Conservation (phyloP, 2,797 vertebrate species). For the Tapera naevia region DNA sequence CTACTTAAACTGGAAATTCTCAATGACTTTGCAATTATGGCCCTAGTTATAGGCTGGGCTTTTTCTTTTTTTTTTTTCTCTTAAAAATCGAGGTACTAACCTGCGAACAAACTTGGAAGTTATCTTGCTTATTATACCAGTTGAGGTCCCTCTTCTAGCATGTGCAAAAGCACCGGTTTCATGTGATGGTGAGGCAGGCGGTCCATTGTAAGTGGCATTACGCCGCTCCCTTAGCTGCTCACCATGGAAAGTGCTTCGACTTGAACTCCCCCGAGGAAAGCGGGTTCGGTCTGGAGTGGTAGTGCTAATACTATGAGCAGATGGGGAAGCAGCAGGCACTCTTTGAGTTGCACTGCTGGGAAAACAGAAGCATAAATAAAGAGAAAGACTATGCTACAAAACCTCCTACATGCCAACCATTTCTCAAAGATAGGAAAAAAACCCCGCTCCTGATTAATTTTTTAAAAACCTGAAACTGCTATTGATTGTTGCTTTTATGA, state of each 20-base stretch:
- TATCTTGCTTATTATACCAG: constrained; percentile 97
- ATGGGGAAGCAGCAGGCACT: constrained; percentile 91
- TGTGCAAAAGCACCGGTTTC: constrained; percentile 91
- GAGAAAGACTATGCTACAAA: not conserved
- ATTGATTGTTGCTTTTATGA: not conserved
- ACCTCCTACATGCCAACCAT: not conserved
- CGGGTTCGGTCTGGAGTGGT: constrained; percentile 92
- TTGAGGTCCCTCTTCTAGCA: constrained; percentile 90
- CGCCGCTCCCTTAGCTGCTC: constrained; percentile 95
- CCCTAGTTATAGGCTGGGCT: not conserved
- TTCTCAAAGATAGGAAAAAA: not conserved
- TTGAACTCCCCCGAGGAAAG: constrained; percentile 95
- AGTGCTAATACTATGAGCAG: constrained; percentile 95
- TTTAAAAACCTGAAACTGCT: not conserved
- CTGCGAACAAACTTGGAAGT: constrained; percentile 98
- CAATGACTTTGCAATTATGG: not conserved
- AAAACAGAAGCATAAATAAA: constrained; percentile 34
- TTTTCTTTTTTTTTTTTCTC: not conserved
- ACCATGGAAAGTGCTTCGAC: constrained; percentile 96
- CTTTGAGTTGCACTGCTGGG: constrained; percentile 81
- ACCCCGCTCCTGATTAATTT: rapidly evolving
- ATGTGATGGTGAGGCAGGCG: constrained; percentile 94
- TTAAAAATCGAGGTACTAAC: constrained; percentile 76
- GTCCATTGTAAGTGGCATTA: constrained; percentile 94
- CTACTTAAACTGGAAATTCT: not conserved